Evolutionary conservation across 37 sponge, comb jelly and placozoan species (phyloP), one percentile per base, ranked within the genome.

Genomic region (Axinella damicornis): DNA sequence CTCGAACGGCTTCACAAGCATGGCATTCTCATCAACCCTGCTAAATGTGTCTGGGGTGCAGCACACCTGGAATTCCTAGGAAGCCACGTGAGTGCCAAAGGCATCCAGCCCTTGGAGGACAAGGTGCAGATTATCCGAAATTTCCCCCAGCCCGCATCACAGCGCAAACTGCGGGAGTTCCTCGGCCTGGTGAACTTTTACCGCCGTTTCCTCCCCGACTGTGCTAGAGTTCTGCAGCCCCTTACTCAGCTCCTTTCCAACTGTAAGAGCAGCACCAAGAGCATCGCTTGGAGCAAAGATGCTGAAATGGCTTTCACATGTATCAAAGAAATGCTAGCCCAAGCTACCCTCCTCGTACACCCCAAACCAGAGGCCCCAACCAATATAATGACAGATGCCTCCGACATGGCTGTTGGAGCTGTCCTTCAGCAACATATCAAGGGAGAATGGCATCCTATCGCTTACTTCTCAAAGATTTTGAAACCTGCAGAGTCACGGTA

Each of bases 321-420:
- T 17, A 81, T 74, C 85, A 90, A 84, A 58, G 52, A 79, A 31
- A 81, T 85, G 31, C 61, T 84, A 0, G 83, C 83, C 28, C 36
- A 78, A 0, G 90, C 90, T 24, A 54, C 91, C 59, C 77, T 91
- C 28, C 54, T 85, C 0, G 33, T 35, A 76, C 65, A 91, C 39
- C 91, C 86, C 33, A 67, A 74, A n/a, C 40, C 85, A 21, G 76
- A 91, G 22, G 82, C 86, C 70, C 86, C 82, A 11, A 79, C 81
- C 2, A n/a, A 60, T 62, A 41, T 90, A 35, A 84, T 80, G 77
- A 84, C 85, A 16, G 91, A 90, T 80, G 85, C 90, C 41, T 90
- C 90, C 18, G 83, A 81, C 73, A 79, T 30, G 0, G 87, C 79
- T 32, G 79, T 86, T 18, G 86, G 85, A 25, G 81, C 81, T 15